Conservation (phyloP, 2,113 vertebrate species). For the Saiga tatarica region DNA sequence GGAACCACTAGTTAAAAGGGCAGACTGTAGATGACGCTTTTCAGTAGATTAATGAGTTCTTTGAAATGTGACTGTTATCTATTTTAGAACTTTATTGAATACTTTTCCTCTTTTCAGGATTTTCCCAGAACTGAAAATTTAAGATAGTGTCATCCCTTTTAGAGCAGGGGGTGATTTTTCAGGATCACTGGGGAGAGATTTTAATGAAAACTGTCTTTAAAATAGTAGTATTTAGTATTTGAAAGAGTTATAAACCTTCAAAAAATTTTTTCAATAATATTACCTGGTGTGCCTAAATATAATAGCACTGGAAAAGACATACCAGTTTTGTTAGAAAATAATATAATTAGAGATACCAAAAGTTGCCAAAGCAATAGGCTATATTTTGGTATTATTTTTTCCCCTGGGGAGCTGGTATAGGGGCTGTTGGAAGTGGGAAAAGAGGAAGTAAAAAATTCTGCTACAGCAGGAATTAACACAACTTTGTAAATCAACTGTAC, state of each 20-base stretch:
- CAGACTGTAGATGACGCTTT: not conserved
- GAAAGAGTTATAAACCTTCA: not conserved
- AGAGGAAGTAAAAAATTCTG: not conserved
- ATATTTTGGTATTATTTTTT: not conserved
- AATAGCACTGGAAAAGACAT: not conserved
- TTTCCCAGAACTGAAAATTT: slow-evolving; percentile 1
- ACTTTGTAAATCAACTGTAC: not conserved
- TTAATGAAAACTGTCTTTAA: not conserved
- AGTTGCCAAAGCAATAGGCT: not conserved
- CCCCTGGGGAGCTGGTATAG: not conserved
- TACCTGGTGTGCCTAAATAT: not conserved
- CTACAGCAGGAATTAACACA: not conserved
- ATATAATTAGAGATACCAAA: not conserved
- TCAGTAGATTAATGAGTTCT: not conserved
- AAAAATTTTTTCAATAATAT: not conserved
- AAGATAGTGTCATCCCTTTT: not conserved
- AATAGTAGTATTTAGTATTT: not conserved
- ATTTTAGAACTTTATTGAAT: not conserved
- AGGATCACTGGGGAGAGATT: not conserved
- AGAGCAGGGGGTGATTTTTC: not conserved
- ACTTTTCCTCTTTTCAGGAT: not conserved
- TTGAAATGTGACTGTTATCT: not conserved
- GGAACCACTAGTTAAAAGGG: not conserved
- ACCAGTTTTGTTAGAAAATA: not conserved
- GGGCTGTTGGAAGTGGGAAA: not conserved